Evolutionary conservation across 2,113 vertebrate species (phyloP).

Genomic region (Sapajus apella): DNA sequence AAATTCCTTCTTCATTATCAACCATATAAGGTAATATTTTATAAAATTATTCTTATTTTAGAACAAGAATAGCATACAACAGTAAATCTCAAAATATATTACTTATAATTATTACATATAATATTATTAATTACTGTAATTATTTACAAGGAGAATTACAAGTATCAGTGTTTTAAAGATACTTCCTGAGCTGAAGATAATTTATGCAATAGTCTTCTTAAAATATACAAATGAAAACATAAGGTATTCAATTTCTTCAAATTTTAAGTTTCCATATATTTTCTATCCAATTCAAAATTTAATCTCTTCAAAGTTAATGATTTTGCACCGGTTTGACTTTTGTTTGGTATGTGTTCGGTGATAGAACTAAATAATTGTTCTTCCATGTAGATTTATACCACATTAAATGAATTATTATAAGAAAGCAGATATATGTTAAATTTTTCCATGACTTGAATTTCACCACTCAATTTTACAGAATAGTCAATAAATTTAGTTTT

Average conservation of each 20-base stretch:
- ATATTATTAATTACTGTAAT: not conserved
- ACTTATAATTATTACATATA: not conserved
- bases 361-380: slow-evolving; percentile 13
- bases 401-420: slow-evolving; percentile 40
- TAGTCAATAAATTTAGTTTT: slow-evolving; percentile 71
- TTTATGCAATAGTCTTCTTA: slow-evolving; percentile 22
- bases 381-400: not conserved
- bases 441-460: slow-evolving; percentile 57
- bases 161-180: not conserved
- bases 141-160: slow-evolving; percentile 31
- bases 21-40: slow-evolving; percentile 42
- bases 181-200: not conserved
- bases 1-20: not conserved
- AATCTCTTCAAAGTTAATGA: slow-evolving; percentile 32
- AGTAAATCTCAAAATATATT: slow-evolving; percentile 24
- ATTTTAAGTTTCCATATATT: slow-evolving; percentile 4
- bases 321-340: slow-evolving; percentile 9
- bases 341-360: not conserved
- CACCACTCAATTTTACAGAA: slow-evolving; percentile 42
- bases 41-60: not conserved
- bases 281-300: slow-evolving; percentile 32
- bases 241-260: slow-evolving; percentile 25
- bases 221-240: slow-evolving; percentile 26
- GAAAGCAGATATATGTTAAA: slow-evolving; percentile 44
- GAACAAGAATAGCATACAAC: slow-evolving; percentile 26